Evolutionary conservation across 2,113 vertebrate genomes (phyloP), one percentile per base, ranked within the genome.

Genomic region (Scartelaos histophorus): DNA sequence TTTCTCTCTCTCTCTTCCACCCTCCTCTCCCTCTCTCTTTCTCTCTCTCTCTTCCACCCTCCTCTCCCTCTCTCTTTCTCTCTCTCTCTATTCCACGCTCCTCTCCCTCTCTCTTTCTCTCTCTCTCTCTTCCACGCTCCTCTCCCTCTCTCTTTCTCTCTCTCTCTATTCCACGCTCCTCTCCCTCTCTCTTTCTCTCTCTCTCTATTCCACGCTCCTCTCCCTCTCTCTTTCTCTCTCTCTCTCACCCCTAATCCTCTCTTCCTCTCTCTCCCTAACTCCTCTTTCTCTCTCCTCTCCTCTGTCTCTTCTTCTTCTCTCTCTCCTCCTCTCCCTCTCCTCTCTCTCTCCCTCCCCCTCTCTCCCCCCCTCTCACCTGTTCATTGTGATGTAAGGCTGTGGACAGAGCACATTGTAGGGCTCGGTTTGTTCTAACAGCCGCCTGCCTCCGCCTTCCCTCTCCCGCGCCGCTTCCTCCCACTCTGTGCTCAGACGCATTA

Each of bases 381-480:
- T 60, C 34, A 25, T 24, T 60, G 25, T 60, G 57, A 60, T 60
- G 24, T 29, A 60, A 29, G 29, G 57, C 24, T 13, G 13, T 25
- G 57, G 25, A 24, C 57, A 29, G 24, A 58, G 13, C 24, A 58
- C 56, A 58, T 58, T 58, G 56, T 25, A 25, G n/a, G 12, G 22
- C 22, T 58, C 56, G 25, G 56, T 5, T 12, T 58, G 22, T 24
- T 24, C 57, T 29, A 29, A 60, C 57, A 60, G 57, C 19, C 53
- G 19, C 6, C 53, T 56, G 53, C 53, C 53, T n/a, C 53, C 53
- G 17, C 57, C 57, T 60, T 60, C 25, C 25, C 57, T 17, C 24
- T 29, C 57, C 57, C 56, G 24, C 22, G 24, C 57, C 24, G 25
- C 57, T 34, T 60, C 57, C 57, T 60, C 57, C 57, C 57, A 60